These are phyloP conservation scores for Porites lobata DNA, from an alignment of 92 coral and sea anemone genomes.

Conservation along the genomic window DNA sequence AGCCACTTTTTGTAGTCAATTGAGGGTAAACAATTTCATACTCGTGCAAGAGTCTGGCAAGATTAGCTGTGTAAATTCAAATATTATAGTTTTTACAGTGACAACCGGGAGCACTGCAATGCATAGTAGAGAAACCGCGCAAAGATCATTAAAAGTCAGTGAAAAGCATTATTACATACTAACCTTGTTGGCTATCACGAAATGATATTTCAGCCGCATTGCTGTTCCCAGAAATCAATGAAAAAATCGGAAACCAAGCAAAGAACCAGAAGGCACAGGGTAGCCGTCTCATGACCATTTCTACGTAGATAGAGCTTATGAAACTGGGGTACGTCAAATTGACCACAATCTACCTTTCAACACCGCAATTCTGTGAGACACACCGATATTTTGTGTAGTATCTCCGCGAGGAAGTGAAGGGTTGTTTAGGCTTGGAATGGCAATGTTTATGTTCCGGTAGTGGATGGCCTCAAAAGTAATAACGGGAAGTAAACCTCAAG, in stretches of 20 bases:
- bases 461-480: neutral
- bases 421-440: neutral
- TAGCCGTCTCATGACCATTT: neutral
- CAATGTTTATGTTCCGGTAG: neutral
- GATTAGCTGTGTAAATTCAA: conserved; percentile 32
- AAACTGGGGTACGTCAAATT: neutral
- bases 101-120: neutral
- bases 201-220: conserved; percentile 6
- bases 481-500: neutral
- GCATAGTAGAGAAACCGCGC: neutral
- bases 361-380: conserved; percentile 9
- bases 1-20: conserved; percentile 30
- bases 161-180: neutral
- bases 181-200: conserved; percentile 56
- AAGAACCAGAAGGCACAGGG: neutral
- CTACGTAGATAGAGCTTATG: neutral
- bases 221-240: neutral
- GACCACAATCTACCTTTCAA: conserved; percentile 26
- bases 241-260: neutral
- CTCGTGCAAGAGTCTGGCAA: conserved; percentile 49
- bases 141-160: neutral
- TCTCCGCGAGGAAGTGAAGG: neutral
- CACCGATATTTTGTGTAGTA: too few species aligned
- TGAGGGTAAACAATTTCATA: conserved; percentile 58
- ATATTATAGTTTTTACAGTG: conserved; percentile 10